Percentiles rank a stretch among this genome's conserved stretches.
These are phyloP conservation scores for Eretmochelys imbricata DNA, from an alignment of 2,113 vertebrate genomes.

Conservation along the genomic window DNA sequence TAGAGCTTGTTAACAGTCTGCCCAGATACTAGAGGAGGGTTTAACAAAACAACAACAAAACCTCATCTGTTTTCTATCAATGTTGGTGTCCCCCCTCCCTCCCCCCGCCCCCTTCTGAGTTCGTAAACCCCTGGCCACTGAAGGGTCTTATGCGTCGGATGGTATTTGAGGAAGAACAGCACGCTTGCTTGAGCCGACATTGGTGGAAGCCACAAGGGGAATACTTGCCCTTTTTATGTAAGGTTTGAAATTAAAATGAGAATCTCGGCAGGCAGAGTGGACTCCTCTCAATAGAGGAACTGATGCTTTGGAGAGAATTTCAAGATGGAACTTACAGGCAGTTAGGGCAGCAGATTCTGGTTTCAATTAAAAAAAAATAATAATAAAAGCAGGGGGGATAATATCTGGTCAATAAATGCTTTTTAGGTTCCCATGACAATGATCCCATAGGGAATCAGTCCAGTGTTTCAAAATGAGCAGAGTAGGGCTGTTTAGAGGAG, in stretches of 20 bases:
- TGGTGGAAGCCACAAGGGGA: background rate
- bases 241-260: slow-evolving; percentile 2
- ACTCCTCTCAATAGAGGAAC: background rate
- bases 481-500: background rate
- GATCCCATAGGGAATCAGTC: background rate
- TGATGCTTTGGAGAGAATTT: slow-evolving; percentile 17
- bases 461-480: background rate
- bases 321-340: background rate
- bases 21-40: background rate
- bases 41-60: background rate
- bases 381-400: background rate
- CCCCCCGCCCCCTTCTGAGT: background rate
- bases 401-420: accelerated
- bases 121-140: background rate
- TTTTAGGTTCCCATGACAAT: background rate
- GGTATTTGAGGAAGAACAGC: background rate
- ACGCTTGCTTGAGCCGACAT: background rate
- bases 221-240: slow-evolving; percentile 40
- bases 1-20: slow-evolving; percentile 13
- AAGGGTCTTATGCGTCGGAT: background rate
- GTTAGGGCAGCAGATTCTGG: background rate
- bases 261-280: slow-evolving; percentile 41
- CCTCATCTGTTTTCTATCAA: background rate
- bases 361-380: background rate
- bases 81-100: background rate